phyloP scores from a whole-genome alignment of 2,888 invertebrate genomes.

The Psococerastis gibbosa region DNA sequence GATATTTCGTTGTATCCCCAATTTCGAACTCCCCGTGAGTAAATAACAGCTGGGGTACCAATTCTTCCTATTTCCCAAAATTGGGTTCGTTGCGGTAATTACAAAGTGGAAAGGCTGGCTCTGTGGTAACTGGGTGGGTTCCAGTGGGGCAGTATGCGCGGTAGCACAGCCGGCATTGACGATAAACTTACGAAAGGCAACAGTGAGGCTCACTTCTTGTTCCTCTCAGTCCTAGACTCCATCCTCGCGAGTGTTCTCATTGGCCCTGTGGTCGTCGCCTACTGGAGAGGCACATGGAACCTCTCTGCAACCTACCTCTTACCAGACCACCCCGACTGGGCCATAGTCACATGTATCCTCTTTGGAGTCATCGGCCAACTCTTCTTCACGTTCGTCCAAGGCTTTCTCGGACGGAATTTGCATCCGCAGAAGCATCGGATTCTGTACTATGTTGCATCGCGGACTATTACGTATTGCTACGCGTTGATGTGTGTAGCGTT shows the following conservation, averaged over 20 bases:
- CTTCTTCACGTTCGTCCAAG: conserved; percentile 46
- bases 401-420: conserved; percentile 34
- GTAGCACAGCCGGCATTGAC: conserved; percentile 44
- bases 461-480: conserved; percentile 54
- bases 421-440: conserved; percentile 49
- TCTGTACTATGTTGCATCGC: conserved; percentile 46
- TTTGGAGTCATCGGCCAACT: conserved; percentile 54
- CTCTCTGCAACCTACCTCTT: conserved; percentile 53
- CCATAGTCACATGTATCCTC: conserved; percentile 44
- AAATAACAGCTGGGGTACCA: too few relatives aligned
- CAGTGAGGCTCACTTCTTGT: conserved; percentile 30
- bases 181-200: conserved; percentile 35
- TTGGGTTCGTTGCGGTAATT: too few relatives aligned
- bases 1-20: too few relatives aligned
- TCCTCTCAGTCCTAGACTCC: conserved; percentile 50
- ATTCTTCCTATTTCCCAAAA: too few relatives aligned
- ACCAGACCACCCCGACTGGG: conserved; percentile 36
- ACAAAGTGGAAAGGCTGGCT: too few relatives aligned
- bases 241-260: conserved; percentile 51
- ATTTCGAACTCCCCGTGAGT: too few relatives aligned
- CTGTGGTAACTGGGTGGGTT: too few relatives aligned
- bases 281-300: conserved; percentile 76
- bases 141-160: conserved; percentile 37
- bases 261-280: conserved; percentile 63
- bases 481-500: conserved; percentile 69